Conservation (phyloP, 2,888 invertebrate species). For the Ophion obscuratus region DNA sequence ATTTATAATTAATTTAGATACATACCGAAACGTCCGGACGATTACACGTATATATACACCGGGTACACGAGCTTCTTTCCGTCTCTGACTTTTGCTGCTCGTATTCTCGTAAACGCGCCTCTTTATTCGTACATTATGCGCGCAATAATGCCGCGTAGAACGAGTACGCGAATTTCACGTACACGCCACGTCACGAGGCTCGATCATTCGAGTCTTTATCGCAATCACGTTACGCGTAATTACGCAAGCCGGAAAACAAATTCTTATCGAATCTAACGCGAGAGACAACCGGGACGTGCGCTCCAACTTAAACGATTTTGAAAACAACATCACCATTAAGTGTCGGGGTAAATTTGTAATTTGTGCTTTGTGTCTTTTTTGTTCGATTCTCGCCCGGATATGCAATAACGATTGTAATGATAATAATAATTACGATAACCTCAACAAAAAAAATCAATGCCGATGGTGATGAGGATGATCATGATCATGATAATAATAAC, state of each 20-base stretch:
- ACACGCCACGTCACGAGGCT: not conserved
- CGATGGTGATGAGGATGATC: too few relatives aligned
- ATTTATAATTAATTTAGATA: slow-evolving; percentile 75
- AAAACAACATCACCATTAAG: too few relatives aligned
- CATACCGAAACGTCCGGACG: slow-evolving; percentile 49
- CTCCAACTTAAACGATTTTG: not conserved
- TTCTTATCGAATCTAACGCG: not conserved
- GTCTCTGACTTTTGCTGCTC: slow-evolving; percentile 35
- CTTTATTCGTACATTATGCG: not conserved
- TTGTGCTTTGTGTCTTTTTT: too few relatives aligned
- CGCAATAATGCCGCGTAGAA: not conserved
- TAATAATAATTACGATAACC: too few relatives aligned
- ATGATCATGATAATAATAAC: too few relatives aligned
- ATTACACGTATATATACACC: slow-evolving; percentile 29
- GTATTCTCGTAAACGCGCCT: not conserved
- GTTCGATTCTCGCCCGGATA: too few relatives aligned
- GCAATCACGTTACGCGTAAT: too few relatives aligned
- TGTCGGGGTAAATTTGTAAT: too few relatives aligned
- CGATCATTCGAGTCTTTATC: too few relatives aligned
- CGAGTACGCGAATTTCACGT: not conserved
- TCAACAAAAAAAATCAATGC: too few relatives aligned
- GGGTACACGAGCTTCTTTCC: slow-evolving; percentile 59
- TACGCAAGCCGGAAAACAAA: too few relatives aligned
- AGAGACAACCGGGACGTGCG: not conserved
- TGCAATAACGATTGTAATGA: too few relatives aligned